Base-by-base conservation (phyloP, 1,140 invertebrate genomes). In the Capitella teleta region DNA sequence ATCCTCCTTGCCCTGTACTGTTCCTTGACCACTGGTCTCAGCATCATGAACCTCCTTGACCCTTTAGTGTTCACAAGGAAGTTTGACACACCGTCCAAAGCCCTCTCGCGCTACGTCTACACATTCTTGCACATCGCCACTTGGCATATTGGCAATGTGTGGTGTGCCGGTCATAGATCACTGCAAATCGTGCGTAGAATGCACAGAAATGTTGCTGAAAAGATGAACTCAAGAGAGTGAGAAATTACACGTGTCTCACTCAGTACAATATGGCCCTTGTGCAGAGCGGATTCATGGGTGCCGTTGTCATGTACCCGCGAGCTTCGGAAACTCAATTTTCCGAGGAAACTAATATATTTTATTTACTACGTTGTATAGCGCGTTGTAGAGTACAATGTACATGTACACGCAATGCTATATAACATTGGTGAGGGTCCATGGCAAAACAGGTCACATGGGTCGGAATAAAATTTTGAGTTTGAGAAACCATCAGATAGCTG, bases 201-300 rank as follows among this genome's bases (percentile, higher is more conserved):
- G 55, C 78, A 80, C 49, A 34, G 53, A 0, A 28, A 47, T 3
- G 64, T 74, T 0, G 66, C 70, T 32, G 57, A 62, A 16, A 59
- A 58, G 50, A 30, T 77, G 23, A 55, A 57, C 73, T 36, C 66
- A n/a, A 8, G 24, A 41, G 25, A 38, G 8, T 12, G n/a, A 26
- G 51, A 58, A 26, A 49, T 18, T 62, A 3, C 66, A 62, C 48
- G 61, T 79, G 1, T 79, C n/a, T n/a, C n/a, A n/a, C 78, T 0
- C 89, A 94, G 67, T 77, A 81, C 51, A 87, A 91, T n/a, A n/a
- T n/a, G n/a, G n/a, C n/a, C n/a, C n/a, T n/a, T n/a, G n/a, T n/a
- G n/a, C n/a, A n/a, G n/a, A 55, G 80, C 93, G 63, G 61, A 8
- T 93, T 94, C 60, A 80, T 92, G 55, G 88, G 87, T 1, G 80